Percentiles rank a stretch among this genome's conserved stretches.
These are phyloP conservation scores for Ephestia elutella DNA, from an alignment of 1,140 invertebrate genomes.

Conservation along the genomic window DNA sequence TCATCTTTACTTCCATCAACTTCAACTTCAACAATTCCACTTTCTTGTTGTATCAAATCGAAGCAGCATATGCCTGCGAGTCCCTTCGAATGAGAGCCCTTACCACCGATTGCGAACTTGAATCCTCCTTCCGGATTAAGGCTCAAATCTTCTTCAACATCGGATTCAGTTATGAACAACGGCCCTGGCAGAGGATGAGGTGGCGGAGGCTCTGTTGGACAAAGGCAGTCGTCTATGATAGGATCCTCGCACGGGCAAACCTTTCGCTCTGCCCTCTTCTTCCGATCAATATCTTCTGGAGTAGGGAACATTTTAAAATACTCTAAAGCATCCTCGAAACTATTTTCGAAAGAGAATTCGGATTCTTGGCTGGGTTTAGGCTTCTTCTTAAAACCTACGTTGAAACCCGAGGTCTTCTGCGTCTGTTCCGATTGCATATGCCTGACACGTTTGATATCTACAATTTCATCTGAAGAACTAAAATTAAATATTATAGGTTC, in stretches of 20 bases:
- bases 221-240: background rate
- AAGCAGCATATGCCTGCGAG: background rate
- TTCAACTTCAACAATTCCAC: background rate
- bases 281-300: background rate
- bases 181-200: background rate
- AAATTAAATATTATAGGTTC: conserved; percentile 2
- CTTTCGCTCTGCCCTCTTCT: background rate
- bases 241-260: background rate
- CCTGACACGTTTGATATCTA: conserved; percentile 24
- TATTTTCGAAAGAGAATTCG: conserved; percentile 17
- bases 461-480: conserved; percentile 14
- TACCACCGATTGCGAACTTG: background rate
- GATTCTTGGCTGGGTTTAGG: conserved; percentile 14
- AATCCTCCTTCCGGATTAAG: background rate
- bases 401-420: conserved; percentile 41
- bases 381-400: conserved; percentile 20
- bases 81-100: conserved; percentile 7
- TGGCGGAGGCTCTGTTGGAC: background rate
- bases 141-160: background rate
- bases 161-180: background rate
- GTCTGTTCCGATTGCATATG: conserved; percentile 41
- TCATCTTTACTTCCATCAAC: background rate
- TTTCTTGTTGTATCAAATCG: background rate
- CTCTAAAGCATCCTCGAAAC: conserved; percentile 37
- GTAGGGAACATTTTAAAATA: conserved; percentile 26